Evolutionary conservation across 2,113 vertebrate genomes (phyloP).

Genomic region (Epinephelus cyanopodus): DNA sequence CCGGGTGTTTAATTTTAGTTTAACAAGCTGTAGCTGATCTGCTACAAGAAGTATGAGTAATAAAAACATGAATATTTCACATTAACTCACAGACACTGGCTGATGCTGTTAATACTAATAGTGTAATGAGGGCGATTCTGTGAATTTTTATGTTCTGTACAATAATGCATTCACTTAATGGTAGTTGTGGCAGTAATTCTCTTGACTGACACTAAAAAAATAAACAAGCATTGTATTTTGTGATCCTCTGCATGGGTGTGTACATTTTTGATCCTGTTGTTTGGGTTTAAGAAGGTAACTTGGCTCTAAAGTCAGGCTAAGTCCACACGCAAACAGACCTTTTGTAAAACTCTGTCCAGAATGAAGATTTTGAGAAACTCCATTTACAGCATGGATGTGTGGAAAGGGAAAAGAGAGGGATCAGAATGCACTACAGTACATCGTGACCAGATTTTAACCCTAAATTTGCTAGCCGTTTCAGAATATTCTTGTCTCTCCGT

Average conservation of each 20-base stretch:
- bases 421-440: too few relatives aligned
- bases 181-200: neutral
- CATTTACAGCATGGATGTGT: too few relatives aligned
- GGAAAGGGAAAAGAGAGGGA: too few relatives aligned
- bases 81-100: slow-evolving; percentile 17
- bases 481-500: too few relatives aligned
- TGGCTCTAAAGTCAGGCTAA: neutral
- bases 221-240: neutral
- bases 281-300: neutral
- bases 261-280: neutral
- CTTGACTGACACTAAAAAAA: neutral
- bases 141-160: neutral
- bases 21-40: slow-evolving; percentile 24
- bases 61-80: slow-evolving; percentile 30
- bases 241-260: neutral
- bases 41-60: slow-evolving; percentile 4
- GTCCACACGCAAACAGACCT: too few relatives aligned
- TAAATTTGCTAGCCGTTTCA: too few relatives aligned
- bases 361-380: too few relatives aligned
- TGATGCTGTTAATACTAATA: slow-evolving; percentile 1
- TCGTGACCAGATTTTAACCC: too few relatives aligned
- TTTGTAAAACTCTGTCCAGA: too few relatives aligned
- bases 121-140: slow-evolving; percentile 10
- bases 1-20: slow-evolving; percentile 21
- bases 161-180: neutral